phyloP scores from a whole-genome alignment of 2,888 invertebrate species.

The Dicranocentrus wangi region DNA sequence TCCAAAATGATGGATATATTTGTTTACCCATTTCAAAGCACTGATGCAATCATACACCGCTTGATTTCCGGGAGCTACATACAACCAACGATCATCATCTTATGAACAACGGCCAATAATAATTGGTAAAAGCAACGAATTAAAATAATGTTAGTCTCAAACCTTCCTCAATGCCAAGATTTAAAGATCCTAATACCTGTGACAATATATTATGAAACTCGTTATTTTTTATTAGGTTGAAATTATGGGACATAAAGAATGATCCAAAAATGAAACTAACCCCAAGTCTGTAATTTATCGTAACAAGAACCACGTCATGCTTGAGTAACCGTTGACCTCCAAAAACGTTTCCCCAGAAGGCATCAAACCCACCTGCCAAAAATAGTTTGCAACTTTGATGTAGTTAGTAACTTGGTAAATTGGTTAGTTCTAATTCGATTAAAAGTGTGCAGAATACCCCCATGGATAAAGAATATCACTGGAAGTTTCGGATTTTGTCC shows the following conservation, averaged over 20 bases:
- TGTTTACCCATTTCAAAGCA: slow-evolving; percentile 66
- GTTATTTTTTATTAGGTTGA: too few species aligned
- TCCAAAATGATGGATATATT: slow-evolving; percentile 64
- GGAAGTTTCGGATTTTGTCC: slow-evolving; percentile 39
- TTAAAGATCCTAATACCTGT: slow-evolving; percentile 22
- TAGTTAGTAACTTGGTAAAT: too few species aligned
- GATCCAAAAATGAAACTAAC: too few species aligned
- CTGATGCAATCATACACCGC: slow-evolving; percentile 65
- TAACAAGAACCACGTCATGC: slow-evolving; percentile 15
- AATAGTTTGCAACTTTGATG: too few species aligned
- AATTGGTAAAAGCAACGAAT: too few species aligned
- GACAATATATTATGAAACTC: too few species aligned
- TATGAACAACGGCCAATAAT: too few species aligned
- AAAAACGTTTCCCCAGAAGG: slow-evolving; percentile 58
- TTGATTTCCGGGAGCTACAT: slow-evolving; percentile 69
- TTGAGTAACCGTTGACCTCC: slow-evolving; percentile 58
- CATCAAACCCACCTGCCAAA: slow-evolving; percentile 58
- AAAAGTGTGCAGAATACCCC: slow-evolving; percentile 38
- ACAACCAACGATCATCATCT: too few species aligned
- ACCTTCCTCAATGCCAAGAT: slow-evolving; percentile 64
- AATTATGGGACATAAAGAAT: too few species aligned
- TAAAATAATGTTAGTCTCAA: too few species aligned
- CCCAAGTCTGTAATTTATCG: not conserved
- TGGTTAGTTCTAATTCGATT: too few species aligned
- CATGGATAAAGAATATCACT: slow-evolving; percentile 65